Evolutionary conservation across 92 coral and sea anemone genomes (phyloP).

Genomic region (Parazoanthus swiftii): DNA sequence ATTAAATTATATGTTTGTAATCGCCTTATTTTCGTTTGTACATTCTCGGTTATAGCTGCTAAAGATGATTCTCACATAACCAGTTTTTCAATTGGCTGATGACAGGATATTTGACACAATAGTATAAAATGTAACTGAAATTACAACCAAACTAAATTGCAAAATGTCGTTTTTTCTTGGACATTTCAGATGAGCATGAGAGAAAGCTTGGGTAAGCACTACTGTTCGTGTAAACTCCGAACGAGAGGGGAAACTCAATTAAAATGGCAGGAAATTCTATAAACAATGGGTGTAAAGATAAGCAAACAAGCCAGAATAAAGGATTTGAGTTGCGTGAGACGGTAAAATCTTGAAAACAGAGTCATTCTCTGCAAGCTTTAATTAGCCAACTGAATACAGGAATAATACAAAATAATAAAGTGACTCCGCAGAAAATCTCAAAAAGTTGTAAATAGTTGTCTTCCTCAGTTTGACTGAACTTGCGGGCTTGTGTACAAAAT

Average conservation of each 20-base stretch:
- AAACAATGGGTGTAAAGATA: slow-evolving; percentile 42
- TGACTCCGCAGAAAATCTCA: not conserved
- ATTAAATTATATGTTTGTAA: slow-evolving; percentile 12
- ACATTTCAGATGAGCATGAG: not conserved
- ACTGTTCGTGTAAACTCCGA: not conserved
- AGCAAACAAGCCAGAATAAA: slow-evolving; percentile 34
- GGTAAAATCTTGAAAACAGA: slow-evolving; percentile 33
- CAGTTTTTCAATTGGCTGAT: slow-evolving; percentile 32
- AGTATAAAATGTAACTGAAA: slow-evolving; percentile 4
- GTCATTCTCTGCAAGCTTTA: slow-evolving; percentile 10
- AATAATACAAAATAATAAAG: not conserved
- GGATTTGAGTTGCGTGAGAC: slow-evolving; percentile 42
- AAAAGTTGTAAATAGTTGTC: not conserved
- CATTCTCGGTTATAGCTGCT: not conserved
- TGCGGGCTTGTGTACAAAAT: not conserved
- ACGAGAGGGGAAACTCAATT: slow-evolving; percentile 32
- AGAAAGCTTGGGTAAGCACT: not conserved
- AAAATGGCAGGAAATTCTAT: slow-evolving; percentile 37
- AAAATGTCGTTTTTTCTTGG: not conserved
- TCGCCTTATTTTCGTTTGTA: not conserved
- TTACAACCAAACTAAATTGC: not conserved
- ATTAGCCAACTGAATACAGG: slow-evolving; percentile 15
- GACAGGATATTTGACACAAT: slow-evolving; percentile 31
- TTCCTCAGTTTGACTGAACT: not conserved
- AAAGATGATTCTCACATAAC: not conserved